phyloP scores from a whole-genome alignment of 2,888 invertebrate species.

The Drosophila suboccidentalis region DNA sequence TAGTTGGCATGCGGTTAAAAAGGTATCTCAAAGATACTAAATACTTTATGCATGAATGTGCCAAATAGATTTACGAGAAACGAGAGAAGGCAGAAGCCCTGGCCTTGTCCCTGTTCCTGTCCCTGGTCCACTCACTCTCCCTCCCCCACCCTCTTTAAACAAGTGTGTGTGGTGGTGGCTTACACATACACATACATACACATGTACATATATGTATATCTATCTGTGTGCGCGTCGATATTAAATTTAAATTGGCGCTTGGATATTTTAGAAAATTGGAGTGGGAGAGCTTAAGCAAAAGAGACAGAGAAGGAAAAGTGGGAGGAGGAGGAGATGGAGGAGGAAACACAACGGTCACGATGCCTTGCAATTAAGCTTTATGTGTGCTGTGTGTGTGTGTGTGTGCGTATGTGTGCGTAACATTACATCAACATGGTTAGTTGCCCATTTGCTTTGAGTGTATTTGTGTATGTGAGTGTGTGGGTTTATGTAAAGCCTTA shows the following conservation, averaged over 20 bases:
- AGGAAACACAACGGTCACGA: conserved; percentile 64
- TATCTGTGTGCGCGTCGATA: conserved; percentile 71
- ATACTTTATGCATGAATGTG: conserved; percentile 83
- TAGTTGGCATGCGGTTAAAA: conserved; percentile 81
- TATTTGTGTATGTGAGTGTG: conserved; percentile 15
- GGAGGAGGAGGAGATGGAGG: conserved; percentile 3
- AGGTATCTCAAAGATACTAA: conserved; percentile 83
- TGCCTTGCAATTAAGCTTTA: conserved; percentile 75
- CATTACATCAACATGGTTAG: conserved; percentile 54
- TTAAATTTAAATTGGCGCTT: conserved; percentile 82
- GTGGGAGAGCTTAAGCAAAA: conserved; percentile 2
- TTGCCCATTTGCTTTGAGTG: conserved; percentile 39
- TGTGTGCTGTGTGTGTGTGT: conserved; percentile 28
- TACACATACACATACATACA: not conserved
- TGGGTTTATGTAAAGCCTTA: conserved; percentile 68
- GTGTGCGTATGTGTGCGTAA: conserved; percentile 17
- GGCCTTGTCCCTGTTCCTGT: conserved; percentile 17
- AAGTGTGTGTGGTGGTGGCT: conserved; percentile 61
- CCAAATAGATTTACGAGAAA: conserved; percentile 82
- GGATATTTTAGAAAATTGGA: conserved; percentile 66
- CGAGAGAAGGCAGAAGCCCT: conserved; percentile 40
- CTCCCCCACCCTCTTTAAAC: conserved; percentile 10
- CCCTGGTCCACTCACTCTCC: conserved; percentile 12
- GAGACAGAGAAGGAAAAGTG: conserved; percentile 1
- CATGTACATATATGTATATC: conserved; percentile 1